A percentile compares a stretch with the other conserved stretches of the same genome.
Conservation (phyloP, 2,888 invertebrate species). For the Caenorhabditis imperialis region DNA sequence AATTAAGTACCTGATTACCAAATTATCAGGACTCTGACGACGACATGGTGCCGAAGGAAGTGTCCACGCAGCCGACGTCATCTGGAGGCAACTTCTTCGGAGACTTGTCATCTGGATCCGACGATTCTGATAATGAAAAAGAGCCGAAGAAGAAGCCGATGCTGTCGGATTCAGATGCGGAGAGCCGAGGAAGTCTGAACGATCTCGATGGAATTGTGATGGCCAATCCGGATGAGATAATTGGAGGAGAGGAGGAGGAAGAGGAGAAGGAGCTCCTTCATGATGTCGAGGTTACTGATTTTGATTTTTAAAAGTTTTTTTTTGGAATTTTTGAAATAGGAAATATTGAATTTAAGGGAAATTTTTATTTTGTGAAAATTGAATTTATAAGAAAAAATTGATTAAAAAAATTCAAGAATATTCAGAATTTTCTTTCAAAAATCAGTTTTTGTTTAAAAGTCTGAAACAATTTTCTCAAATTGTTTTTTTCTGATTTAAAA, state of each 20-base stretch:
- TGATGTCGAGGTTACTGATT: slow-evolving; percentile 27
- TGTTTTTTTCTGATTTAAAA: slow-evolving; percentile 31
- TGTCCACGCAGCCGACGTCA: not conserved
- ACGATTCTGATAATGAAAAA: slow-evolving; percentile 24
- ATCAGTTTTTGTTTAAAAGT: no score
- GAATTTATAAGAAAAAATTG: not conserved
- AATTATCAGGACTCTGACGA: slow-evolving; percentile 10
- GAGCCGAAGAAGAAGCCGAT: not conserved
- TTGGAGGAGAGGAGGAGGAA: slow-evolving; percentile 46
- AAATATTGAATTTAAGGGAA: no score
- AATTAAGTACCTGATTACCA: no score
- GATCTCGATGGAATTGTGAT: slow-evolving; percentile 56
- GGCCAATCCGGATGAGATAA: slow-evolving; percentile 58
- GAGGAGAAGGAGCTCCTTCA: slow-evolving; percentile 30
- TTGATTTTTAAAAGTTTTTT: not conserved
- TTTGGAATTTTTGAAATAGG: no score
- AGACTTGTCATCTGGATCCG: slow-evolving; percentile 49
- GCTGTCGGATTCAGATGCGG: slow-evolving; percentile 46
- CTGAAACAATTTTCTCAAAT: no score
- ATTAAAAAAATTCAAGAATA: no score
- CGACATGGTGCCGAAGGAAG: not conserved
- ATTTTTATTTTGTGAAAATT: not conserved
- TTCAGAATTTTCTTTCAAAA: no score
- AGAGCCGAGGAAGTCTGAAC: slow-evolving; percentile 38
- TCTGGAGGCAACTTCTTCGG: slow-evolving; percentile 53